Evolutionary conservation across 2,888 invertebrate species (phyloP), one percentile per base, ranked within the genome.

Genomic region (Meiosimyza decipiens): DNA sequence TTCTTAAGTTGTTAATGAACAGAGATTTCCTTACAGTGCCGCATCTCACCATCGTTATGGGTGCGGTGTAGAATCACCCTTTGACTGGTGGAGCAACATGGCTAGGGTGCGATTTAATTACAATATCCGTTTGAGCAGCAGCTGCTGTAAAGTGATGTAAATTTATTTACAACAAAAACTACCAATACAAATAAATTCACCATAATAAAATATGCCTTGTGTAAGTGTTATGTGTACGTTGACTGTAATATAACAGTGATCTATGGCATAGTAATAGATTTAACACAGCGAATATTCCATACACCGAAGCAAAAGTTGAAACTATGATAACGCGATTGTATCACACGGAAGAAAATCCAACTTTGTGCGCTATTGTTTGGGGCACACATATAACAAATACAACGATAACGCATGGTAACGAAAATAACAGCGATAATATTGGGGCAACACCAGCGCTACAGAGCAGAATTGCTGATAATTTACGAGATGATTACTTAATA

Each of bases 301-400:
- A 47, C 11, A 15, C 52, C 15, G 13, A 18, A 60, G 60, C 69
- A 63, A 62, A 62, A 62, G 40, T n/a, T 33, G 60, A 76, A 76
- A 77, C 78, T 80, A 87, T 87, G 87, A 81, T 86, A 82, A 85
- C 86, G 77, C 81, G 82, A 79, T 82, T 87, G 51, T 86, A 86
- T 76, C 83, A 85, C 76, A 82, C 85, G 76, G 85, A 84, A 76
- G 85, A 85, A 81, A 85, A 86, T 80, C 84, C 85, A 76, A 82
- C 80, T 78, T 82, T 86, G 77, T 87, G 87, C 80, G 84, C 86
- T 75, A 82, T 83, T 79, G 82, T 86, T 77, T 86, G 85, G 85
- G 85, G 85, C 74, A 69, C 80, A 49, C 86, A 87, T 79, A 77
- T 83, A 71, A 79, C 79, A 74, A 40, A 40, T 40, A 71, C 72